These are phyloP conservation scores for Chlorops oryzae DNA, from an alignment of 1,140 invertebrate genomes.

Conservation along the genomic window DNA sequence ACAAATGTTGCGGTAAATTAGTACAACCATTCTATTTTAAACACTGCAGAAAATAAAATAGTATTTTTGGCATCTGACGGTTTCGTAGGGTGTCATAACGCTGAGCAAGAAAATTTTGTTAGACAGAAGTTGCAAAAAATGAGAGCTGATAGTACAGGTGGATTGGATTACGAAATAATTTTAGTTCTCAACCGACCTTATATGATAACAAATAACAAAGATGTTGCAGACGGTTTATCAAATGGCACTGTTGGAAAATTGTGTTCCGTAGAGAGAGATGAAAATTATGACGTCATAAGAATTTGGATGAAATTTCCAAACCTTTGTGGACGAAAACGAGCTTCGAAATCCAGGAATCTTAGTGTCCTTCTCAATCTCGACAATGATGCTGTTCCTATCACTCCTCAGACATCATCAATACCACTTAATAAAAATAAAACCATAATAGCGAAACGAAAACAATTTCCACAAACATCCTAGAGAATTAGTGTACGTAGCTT, in stretches of 20 bases:
- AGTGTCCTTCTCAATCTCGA: neutral
- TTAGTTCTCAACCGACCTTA: slow-evolving; percentile 5
- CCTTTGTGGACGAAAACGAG: neutral
- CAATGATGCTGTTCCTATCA: neutral
- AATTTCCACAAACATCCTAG: slow-evolving; percentile 33
- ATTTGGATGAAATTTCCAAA: slow-evolving; percentile 1
- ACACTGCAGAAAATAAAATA: no score
- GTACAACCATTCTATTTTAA: no score
- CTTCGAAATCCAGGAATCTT: neutral
- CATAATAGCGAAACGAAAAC: slow-evolving; percentile 17
- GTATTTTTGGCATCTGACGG: no score
- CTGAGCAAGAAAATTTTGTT: slow-evolving; percentile 10
- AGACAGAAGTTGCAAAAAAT: slow-evolving; percentile 11
- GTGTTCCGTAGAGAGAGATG: neutral
- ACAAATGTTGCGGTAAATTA: no score
- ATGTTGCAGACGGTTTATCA: slow-evolving; percentile 9
- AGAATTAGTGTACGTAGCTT: slow-evolving; percentile 7
- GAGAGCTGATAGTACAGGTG: slow-evolving; percentile 7
- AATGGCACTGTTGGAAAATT: slow-evolving; percentile 8
- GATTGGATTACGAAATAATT: slow-evolving; percentile 8
- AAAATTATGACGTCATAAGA: neutral
- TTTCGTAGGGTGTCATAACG: no score
- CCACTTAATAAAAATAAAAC: neutral
- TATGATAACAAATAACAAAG: slow-evolving; percentile 10
- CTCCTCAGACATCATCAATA: neutral